phyloP scores from a whole-genome alignment of 2,797 vertebrate species.

The Lates japonicus region DNA sequence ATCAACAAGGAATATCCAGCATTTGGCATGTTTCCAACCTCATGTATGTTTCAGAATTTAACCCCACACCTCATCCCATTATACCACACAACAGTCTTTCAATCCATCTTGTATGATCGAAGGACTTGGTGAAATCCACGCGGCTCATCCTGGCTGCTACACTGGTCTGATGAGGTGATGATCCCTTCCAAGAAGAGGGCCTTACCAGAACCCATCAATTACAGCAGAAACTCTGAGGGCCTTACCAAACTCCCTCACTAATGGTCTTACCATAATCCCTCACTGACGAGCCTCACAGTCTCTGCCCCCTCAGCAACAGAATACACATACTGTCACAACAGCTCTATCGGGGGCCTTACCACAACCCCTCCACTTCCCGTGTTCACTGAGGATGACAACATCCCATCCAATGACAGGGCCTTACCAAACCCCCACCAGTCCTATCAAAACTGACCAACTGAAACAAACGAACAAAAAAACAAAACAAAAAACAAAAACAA shows the following conservation, averaged over 20 bases:
- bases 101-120: conserved; percentile 65
- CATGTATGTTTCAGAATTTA: neutral
- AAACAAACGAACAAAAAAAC: neutral
- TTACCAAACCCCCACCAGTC: conserved; percentile 80
- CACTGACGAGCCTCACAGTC: conserved; percentile 51
- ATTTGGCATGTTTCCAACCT: conserved; percentile 17
- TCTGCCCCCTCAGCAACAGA: conserved; percentile 56
- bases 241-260: conserved; percentile 60
- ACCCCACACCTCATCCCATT: conserved; percentile 27
- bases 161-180: conserved; percentile 66
- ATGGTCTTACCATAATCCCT: conserved; percentile 47
- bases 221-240: conserved; percentile 52
- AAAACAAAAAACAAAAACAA: neutral
- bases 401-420: conserved; percentile 72
- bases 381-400: conserved; percentile 53
- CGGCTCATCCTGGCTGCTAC: conserved; percentile 66
- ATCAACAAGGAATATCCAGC: conserved; percentile 16
- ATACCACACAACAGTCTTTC: conserved; percentile 42
- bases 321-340: conserved; percentile 55
- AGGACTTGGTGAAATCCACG: conserved; percentile 64
- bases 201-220: conserved; percentile 67
- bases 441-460: conserved; percentile 63
- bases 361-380: conserved; percentile 63
- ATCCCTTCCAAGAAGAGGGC: conserved; percentile 54
- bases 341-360: conserved; percentile 78